phyloP scores from a whole-genome alignment of 2,113 vertebrate genomes.

The Chamaetylas fuelleborni region DNA sequence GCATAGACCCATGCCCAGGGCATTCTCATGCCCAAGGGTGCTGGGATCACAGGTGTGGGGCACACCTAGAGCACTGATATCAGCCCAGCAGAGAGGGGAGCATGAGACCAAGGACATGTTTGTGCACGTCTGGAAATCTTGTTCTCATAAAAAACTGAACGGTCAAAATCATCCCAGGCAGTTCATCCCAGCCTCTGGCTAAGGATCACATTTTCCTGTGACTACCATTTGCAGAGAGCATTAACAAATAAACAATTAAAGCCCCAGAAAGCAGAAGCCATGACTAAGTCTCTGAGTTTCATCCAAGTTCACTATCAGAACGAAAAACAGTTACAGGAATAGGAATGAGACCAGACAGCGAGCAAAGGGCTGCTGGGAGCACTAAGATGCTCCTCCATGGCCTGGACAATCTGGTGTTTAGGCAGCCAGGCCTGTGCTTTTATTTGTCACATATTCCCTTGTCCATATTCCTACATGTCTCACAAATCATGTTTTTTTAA shows the following conservation, averaged over 20 bases:
- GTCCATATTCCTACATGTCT: no score
- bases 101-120: not conserved
- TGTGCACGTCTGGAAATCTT: not conserved
- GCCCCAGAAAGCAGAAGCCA: not conserved
- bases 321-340: not conserved
- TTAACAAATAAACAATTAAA: not conserved
- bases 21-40: accelerated
- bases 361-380: not conserved
- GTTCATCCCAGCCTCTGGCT: not conserved
- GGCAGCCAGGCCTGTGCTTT: not conserved
- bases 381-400: not conserved
- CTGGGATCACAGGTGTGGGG: not conserved
- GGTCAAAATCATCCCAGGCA: not conserved
- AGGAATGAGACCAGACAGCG: not conserved
- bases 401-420: not conserved
- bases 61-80: accelerated
- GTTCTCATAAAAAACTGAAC: not conserved
- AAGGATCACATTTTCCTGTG: not conserved
- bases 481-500: no score
- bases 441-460: not conserved
- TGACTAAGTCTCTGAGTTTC: not conserved
- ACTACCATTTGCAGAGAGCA: not conserved
- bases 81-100: not conserved
- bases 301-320: not conserved
- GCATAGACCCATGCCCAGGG: not conserved